A percentile compares a stretch with the other conserved stretches of the same genome.
phyloP scores from a whole-genome alignment of 2,888 invertebrate genomes.

The Suillia variegata region DNA sequence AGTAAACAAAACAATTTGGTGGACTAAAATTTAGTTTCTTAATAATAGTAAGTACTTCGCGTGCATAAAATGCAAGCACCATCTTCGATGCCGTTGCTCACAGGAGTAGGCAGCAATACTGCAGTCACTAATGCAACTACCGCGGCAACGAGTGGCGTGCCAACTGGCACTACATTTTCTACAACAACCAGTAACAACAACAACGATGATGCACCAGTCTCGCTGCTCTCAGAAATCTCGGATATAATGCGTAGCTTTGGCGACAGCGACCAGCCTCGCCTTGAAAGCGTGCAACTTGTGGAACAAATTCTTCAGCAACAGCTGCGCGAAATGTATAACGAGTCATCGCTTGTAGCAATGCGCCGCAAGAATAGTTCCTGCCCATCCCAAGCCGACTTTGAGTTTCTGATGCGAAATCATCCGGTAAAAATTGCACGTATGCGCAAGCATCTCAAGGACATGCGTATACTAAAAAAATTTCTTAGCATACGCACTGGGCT shows the following conservation, averaged over 20 bases:
- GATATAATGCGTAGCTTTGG: slow-evolving; percentile 95
- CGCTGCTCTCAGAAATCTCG: slow-evolving; percentile 69
- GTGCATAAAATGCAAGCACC: too few relatives aligned
- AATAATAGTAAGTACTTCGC: too few relatives aligned
- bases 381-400: slow-evolving; percentile 68
- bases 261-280: slow-evolving; percentile 80
- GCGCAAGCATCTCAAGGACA: slow-evolving; percentile 72
- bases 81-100: too few relatives aligned
- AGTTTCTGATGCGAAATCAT: slow-evolving; percentile 84
- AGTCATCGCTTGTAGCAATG: slow-evolving; percentile 73
- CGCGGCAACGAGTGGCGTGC: too few relatives aligned
- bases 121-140: too few relatives aligned
- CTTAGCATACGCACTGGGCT: slow-evolving; percentile 54
- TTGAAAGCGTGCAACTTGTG: slow-evolving; percentile 81
- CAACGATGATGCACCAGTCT: slow-evolving; percentile 50
- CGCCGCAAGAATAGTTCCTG: slow-evolving; percentile 69
- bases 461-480: slow-evolving; percentile 61
- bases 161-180: too few relatives aligned
- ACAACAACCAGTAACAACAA: too few relatives aligned
- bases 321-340: slow-evolving; percentile 76
- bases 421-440: slow-evolving; percentile 77
- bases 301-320: slow-evolving; percentile 85
- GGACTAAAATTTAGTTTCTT: too few relatives aligned
- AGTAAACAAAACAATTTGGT: too few relatives aligned
- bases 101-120: too few relatives aligned